Conservation (phyloP, 2,888 invertebrate genomes). For the Xylota sylvarum region DNA sequence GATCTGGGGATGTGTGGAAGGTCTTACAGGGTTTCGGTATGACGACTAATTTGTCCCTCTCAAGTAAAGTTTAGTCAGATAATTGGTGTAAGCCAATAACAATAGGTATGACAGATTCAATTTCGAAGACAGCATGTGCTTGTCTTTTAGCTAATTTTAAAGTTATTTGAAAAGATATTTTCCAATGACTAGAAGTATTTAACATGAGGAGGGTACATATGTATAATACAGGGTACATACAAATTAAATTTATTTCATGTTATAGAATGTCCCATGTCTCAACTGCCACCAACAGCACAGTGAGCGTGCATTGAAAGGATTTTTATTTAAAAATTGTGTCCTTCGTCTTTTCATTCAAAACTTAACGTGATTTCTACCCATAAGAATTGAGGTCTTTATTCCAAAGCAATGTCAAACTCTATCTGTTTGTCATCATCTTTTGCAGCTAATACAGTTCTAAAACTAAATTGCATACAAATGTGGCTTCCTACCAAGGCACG, state of each 20-base stretch:
- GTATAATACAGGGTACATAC: too few species aligned
- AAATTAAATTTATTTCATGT: background rate
- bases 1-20: too few species aligned
- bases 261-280: background rate
- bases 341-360: background rate
- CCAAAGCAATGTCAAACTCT: constrained; percentile 24
- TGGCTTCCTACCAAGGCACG: background rate
- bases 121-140: too few species aligned
- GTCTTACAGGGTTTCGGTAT: too few species aligned
- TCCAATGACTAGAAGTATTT: too few species aligned
- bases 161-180: too few species aligned
- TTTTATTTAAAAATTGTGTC: background rate
- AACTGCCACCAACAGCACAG: background rate
- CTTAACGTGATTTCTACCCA: constrained; percentile 18
- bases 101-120: too few species aligned
- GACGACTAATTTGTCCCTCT: too few species aligned
- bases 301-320: background rate
- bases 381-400: constrained; percentile 30
- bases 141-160: too few species aligned
- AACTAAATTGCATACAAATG: constrained; percentile 17
- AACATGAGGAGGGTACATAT: too few species aligned
- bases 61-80: too few species aligned
- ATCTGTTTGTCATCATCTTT: constrained; percentile 37
- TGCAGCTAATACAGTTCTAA: constrained; percentile 34
- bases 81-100: too few species aligned